Conservation (phyloP, 2,888 invertebrate species). For the Blastobasis adustella region DNA sequence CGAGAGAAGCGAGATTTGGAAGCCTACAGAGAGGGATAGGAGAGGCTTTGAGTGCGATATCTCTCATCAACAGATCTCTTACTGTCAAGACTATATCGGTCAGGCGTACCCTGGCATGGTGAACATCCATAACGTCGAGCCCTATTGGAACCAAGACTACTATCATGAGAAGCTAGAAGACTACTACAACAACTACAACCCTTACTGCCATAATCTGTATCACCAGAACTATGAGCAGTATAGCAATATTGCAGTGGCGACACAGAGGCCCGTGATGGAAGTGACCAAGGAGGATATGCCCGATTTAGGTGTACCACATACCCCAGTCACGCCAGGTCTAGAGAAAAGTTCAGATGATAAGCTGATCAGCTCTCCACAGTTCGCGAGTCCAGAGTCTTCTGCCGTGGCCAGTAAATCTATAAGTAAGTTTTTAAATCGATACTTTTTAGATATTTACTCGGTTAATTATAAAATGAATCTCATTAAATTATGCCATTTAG, state of each 20-base stretch:
- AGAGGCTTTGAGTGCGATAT: slow-evolving; percentile 45
- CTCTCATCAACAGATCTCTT: slow-evolving; percentile 38
- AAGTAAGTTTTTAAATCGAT: slow-evolving; percentile 37
- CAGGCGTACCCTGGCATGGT: slow-evolving; percentile 44
- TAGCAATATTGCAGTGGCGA: slow-evolving; percentile 20
- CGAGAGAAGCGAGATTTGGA: slow-evolving; percentile 53
- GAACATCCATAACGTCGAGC: slow-evolving; percentile 43
- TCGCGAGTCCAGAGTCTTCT: slow-evolving; percentile 13
- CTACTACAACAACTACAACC: slow-evolving; percentile 51
- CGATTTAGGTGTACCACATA: slow-evolving; percentile 19
- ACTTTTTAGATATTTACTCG: not conserved
- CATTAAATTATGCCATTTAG: too few species aligned
- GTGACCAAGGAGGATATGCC: slow-evolving; percentile 20
- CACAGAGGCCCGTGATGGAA: slow-evolving; percentile 24
- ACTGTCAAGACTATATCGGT: slow-evolving; percentile 48
- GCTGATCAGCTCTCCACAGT: slow-evolving; percentile 10
- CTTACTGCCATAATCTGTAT: slow-evolving; percentile 53
- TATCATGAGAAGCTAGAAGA: slow-evolving; percentile 56
- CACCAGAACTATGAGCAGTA: slow-evolving; percentile 53
- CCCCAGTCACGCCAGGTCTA: slow-evolving; percentile 8
- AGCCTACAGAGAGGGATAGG: slow-evolving; percentile 39
- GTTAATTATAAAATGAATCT: too few species aligned
- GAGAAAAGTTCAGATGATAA: slow-evolving; percentile 19
- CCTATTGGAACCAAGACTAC: slow-evolving; percentile 53
- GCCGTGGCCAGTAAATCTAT: slow-evolving; percentile 38